A percentile compares a stretch with the other conserved stretches of the same genome.
phyloP scores from a whole-genome alignment of 2,888 invertebrate species.

The Lochmaea capreae region DNA sequence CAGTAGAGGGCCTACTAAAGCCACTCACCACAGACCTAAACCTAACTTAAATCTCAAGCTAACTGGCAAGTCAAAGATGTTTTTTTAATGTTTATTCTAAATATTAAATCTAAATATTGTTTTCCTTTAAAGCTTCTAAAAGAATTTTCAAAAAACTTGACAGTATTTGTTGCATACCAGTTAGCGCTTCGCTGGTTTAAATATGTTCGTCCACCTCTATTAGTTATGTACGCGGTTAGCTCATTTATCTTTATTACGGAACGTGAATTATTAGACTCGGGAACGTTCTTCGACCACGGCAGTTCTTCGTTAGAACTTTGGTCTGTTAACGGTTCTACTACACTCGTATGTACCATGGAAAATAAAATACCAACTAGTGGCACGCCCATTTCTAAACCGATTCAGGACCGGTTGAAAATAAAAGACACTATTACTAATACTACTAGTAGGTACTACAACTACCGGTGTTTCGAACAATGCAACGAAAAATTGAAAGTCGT shows the following conservation, averaged over 20 bases:
- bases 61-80: too few species aligned
- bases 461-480: neutral
- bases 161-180: too few species aligned
- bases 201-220: slow-evolving; percentile 19
- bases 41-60: too few species aligned
- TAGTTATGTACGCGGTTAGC: slow-evolving; percentile 1
- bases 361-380: slow-evolving; percentile 34
- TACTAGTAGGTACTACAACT: neutral
- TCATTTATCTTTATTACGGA: slow-evolving; percentile 38
- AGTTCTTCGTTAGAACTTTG: slow-evolving; percentile 16
- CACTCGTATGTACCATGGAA: slow-evolving; percentile 25
- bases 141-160: too few species aligned
- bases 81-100: too few species aligned
- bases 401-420: neutral
- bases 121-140: too few species aligned
- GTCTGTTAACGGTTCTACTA: slow-evolving; percentile 21
- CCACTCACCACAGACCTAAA: too few species aligned
- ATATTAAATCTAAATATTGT: too few species aligned
- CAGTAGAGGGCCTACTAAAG: too few species aligned
- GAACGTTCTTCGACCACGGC: slow-evolving; percentile 20
- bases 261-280: slow-evolving; percentile 39
- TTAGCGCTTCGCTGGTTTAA: too few species aligned
- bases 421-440: neutral
- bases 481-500: neutral
- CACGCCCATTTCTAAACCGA: slow-evolving; percentile 27